Evolutionary conservation across 2,888 invertebrate genomes (phyloP), one percentile per base, ranked within the genome.

Genomic region (Notocelia uddmanniana): DNA sequence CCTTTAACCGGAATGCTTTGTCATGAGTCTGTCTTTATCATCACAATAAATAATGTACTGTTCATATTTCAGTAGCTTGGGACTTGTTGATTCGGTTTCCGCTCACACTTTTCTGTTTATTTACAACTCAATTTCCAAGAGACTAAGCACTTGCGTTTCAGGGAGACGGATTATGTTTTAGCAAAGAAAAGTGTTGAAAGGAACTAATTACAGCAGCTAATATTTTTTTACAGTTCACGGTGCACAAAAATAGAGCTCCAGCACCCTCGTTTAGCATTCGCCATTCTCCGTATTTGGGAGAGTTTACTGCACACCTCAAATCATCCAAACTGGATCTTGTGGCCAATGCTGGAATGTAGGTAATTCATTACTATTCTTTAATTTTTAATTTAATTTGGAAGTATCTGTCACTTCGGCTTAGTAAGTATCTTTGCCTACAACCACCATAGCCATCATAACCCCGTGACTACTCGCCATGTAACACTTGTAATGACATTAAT

Each of bases 231-330:
- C 85, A 92, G 92, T 89, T 87, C 58, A 84, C 85, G 83, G 80
- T 85, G 48, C 68, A 76, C 3, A 87, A 86, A 69, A 84, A 76
- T 8, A 78, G 83, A 3, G 77, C 75, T 21, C 91, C 91, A 13
- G 89, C 87, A 0, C 87, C 85, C 6, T 85, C 88, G 23, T 92
- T 92, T 68, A 92, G 92, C 54, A 92, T 92, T 68, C 84, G 82
- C 8, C 92, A 92, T 76, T 77, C 80, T 23, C 85, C 79, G 0
- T 88, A 83, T 74, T 68, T 89, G 41, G 92, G 92, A 3, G 76
- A 85, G 64, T 79, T 76, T 66, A 77, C 75, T 6, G 80, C 78
- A n/a, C 84, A 82, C 71, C 72, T 86, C 64, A 89, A 87, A 69
- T 76, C 88, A 3, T 80, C 87, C 0, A 83, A 85, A 68, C 76